Base-by-base conservation (phyloP, 2,888 invertebrate genomes). In the Odiellus spinosus region DNA sequence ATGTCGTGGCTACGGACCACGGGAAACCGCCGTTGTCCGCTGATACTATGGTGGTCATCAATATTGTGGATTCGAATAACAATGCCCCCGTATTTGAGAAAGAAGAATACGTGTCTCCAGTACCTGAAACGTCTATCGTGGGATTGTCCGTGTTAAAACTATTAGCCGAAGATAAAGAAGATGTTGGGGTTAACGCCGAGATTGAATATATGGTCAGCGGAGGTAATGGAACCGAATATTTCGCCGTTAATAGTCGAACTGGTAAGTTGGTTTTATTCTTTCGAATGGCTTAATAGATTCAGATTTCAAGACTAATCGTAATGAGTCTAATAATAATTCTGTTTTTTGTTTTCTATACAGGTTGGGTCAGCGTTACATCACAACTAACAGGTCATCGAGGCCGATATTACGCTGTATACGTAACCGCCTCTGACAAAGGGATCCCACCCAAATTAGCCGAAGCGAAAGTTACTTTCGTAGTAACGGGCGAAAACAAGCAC, bases 51-150 rank as follows among this genome's bases (percentile, higher is more conserved):
- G 73, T 90, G 18, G 67, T 71, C 48, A 78, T 91, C 20, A 74
- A 74, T 57, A 76, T 90, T 50, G 69, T 84, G 43, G 88, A 88
- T 63, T 85, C 85, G 64, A 88, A 88, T 65, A 88, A 88, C 63
- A 87, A 87, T 62, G 80, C 82, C 53, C 88, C 88, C 0, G 76
- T 83, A 3, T 88, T 88, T 64, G 82, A 86, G 64, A 61, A 61
- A 5, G 79, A 82, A 60, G 85, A 85, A 63, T 90, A 88, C 63
- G 84, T 84, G 52, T 83, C 88, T 1, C 81, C 82, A 2, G 80
- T 90, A 32, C 82, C 85, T 0, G 93, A 93, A 69, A 87, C 90
- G 66, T 84, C 87, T n/a, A 82, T 82, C 55, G 84, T 90, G 56
- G 93, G 91, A 4, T 83, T 84, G 40, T 86, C 82, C 63, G 83